Conservation (phyloP, 2,797 vertebrate genomes). For the Nannoperca obscura region DNA sequence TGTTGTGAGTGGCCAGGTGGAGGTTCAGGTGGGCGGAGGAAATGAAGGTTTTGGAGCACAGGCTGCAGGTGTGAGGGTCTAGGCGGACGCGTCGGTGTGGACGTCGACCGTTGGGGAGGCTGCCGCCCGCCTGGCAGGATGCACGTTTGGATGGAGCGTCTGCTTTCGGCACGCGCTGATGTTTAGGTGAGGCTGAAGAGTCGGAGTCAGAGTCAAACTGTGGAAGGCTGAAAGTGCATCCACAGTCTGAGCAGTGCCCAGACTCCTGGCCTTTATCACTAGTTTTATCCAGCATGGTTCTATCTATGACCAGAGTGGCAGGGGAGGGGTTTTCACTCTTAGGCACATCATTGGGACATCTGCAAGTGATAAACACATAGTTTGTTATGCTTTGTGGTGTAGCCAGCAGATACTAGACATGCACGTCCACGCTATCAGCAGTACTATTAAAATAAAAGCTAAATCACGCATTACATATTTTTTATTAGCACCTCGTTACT, state of each 20-base stretch:
- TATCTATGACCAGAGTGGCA: slow-evolving; percentile 51
- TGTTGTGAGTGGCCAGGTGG: slow-evolving; percentile 81
- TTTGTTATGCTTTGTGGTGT: neutral
- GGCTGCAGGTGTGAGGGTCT: slow-evolving; percentile 80
- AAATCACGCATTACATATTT: neutral
- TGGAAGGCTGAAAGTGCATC: slow-evolving; percentile 52
- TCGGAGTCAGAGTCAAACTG: slow-evolving; percentile 44
- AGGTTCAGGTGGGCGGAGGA: slow-evolving; percentile 82
- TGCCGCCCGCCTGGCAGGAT: slow-evolving; percentile 59
- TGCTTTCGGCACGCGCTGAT: slow-evolving; percentile 28
- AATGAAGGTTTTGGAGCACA: slow-evolving; percentile 85
- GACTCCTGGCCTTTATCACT: slow-evolving; percentile 34
- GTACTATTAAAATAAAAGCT: neutral
- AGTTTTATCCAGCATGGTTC: slow-evolving; percentile 69
- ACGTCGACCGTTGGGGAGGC: slow-evolving; percentile 51
- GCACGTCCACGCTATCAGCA: neutral
- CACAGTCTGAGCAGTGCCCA: slow-evolving; percentile 68
- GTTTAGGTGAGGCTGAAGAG: slow-evolving; percentile 25
- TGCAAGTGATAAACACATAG: slow-evolving; percentile 33
- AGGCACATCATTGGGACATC: slow-evolving; percentile 27
- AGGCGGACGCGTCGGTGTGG: slow-evolving; percentile 64
- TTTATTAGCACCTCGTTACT: no score
- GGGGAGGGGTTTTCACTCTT: slow-evolving; percentile 1
- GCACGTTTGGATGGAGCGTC: slow-evolving; percentile 59
- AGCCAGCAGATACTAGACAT: no score